Evolutionary conservation across 2,888 invertebrate genomes (phyloP), one percentile per base, ranked within the genome.

Genomic region (Hypomecis atomaria): DNA sequence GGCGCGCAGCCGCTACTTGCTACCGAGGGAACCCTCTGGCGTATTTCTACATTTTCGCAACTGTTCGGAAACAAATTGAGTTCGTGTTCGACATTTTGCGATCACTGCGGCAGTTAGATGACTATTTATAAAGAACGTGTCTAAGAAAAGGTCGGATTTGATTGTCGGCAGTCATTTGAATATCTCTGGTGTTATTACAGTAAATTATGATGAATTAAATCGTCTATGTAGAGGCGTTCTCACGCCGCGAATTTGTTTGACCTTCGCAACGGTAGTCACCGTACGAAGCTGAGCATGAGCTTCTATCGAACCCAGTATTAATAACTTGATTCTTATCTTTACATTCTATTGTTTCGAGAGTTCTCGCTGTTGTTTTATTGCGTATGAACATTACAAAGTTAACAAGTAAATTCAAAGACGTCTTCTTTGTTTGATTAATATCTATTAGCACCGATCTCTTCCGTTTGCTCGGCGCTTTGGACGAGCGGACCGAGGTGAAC

Each of bases 41-140:
- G 74, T 84, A 83, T 88, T 89, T 85, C 83, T 85, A 80, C 73
- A 82, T 89, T 90, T 89, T 90, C 87, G 88, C 85, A 89, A 89
- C 79, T 74, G 78, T 83, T 87, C 84, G 83, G 85, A 86, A 90
- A 88, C 86, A 87, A 90, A 89, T 89, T 83, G 89, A 89, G 85
- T 88, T 91, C 89, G 89, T 89, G 90, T 91, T 89, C 89, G 89
- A 90, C 90, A 91, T 91, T 91, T 90, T 84, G 88, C 87, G 89
- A 91, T 88, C 88, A 88, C 86, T 81, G 86, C 74, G 74, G 87
- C 86, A 87, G 85, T 89, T 86, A 89, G 89, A 90, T 86, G 89
- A 90, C 90, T 90, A 89, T 91, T 89, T 90, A 92, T 90, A 90
- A 90, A 88, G 87, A 90, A 90, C 90, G 90, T 92, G 90, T 90